Conservation (phyloP, 2,113 vertebrate genomes). For the Pimephales promelas region DNA sequence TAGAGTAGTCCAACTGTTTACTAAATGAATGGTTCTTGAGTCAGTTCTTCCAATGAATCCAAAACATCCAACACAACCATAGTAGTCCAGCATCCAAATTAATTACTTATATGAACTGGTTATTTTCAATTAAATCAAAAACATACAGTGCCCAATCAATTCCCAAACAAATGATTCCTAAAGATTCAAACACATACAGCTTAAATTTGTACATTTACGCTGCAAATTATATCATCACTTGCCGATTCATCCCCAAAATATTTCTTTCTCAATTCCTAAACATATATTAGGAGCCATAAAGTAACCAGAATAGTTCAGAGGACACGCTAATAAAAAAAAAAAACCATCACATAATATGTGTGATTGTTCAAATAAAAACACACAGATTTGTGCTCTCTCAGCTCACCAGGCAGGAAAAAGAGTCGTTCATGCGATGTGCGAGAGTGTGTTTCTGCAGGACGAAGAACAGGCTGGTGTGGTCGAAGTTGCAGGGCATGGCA, state of each 20-base stretch:
- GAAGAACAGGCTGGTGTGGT: constrained; percentile 89
- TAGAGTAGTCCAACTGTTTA: background rate
- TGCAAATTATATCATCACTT: no score
- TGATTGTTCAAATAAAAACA: constrained; percentile 6
- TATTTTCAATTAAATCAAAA: background rate
- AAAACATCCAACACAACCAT: background rate
- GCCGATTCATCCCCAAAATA: no score
- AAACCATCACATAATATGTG: background rate
- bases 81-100: no score
- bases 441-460: constrained; percentile 90
- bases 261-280: no score
- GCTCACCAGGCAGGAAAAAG: constrained; percentile 94
- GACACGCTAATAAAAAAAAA: background rate
- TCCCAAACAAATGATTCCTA: background rate
- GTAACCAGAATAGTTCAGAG: background rate
- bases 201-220: background rate
- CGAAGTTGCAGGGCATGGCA: constrained; percentile 85
- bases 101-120: background rate
- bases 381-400: background rate
- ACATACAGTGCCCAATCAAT: background rate
- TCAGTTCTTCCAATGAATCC: background rate
- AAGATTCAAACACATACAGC: background rate
- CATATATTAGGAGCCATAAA: background rate
- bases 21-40: background rate
- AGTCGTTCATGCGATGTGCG: constrained; percentile 94